These are phyloP conservation scores for Geothlypis trichas DNA, from an alignment of 2,113 vertebrate species.

Conservation along the genomic window DNA sequence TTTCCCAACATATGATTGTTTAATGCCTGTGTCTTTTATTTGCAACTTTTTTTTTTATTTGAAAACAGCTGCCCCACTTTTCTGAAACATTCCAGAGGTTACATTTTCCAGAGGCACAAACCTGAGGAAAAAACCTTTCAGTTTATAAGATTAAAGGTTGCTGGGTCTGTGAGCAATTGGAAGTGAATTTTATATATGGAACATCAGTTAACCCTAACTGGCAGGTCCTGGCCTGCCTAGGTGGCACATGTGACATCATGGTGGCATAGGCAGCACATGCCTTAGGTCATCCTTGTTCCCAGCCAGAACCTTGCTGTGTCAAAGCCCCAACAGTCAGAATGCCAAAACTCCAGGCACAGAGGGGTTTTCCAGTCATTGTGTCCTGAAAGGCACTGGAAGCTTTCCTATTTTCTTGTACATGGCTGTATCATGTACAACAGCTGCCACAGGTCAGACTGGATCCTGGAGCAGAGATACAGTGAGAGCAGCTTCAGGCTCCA, in stretches of 20 bases:
- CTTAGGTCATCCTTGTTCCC: background rate
- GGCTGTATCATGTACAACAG: accelerated
- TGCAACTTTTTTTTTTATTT: background rate
- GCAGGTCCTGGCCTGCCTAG: background rate
- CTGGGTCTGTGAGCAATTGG: background rate
- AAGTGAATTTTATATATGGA: background rate
- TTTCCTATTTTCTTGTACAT: background rate
- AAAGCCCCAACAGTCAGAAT: background rate
- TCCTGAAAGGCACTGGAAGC: background rate
- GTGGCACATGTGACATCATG: background rate
- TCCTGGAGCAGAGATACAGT: background rate
- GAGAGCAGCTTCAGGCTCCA: background rate
- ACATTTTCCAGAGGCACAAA: background rate
- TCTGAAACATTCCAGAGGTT: background rate
- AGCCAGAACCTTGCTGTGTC: background rate
- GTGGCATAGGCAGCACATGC: accelerated
- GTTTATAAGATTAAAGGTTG: background rate
- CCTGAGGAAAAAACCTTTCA: background rate
- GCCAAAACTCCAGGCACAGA: background rate
- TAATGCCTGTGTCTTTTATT: background rate
- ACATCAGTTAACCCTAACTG: background rate
- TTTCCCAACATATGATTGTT: background rate
- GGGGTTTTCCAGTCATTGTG: background rate
- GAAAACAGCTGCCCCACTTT: background rate
- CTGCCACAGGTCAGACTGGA: background rate